Evolutionary conservation across 2,888 invertebrate species (phyloP).

Genomic region (Pantelozetes paolii): DNA sequence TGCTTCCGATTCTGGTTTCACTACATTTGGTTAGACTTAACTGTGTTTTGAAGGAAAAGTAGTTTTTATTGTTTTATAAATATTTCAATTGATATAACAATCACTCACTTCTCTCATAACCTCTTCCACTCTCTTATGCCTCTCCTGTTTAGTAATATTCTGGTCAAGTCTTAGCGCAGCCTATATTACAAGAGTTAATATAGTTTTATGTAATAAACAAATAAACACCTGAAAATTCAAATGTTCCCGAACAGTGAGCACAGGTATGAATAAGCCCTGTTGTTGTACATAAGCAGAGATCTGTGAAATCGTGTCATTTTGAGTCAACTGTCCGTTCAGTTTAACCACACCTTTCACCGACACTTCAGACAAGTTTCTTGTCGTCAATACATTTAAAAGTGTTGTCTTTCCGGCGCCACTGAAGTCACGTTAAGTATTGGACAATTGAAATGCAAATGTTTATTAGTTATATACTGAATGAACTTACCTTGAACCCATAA

Average conservation of each 20-base stretch:
- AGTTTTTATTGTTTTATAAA: no score
- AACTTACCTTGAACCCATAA: neutral
- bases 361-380: slow-evolving; percentile 16
- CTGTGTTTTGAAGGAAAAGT: no score
- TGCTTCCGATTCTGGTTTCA: slow-evolving; percentile 84
- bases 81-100: neutral
- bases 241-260: slow-evolving; percentile 52
- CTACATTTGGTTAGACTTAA: slow-evolving; percentile 81
- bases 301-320: neutral
- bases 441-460: no score
- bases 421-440: no score
- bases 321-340: slow-evolving; percentile 2
- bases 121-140: neutral
- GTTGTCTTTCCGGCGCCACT: slow-evolving; percentile 38
- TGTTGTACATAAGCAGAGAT: slow-evolving; percentile 43
- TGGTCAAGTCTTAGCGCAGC: neutral
- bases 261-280: slow-evolving; percentile 52
- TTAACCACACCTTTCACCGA: slow-evolving; percentile 10
- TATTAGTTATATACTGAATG: no score
- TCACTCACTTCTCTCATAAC: slow-evolving; percentile 1
- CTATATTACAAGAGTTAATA: no score
- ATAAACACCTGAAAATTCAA: slow-evolving; percentile 47
- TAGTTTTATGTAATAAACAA: no score
- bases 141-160: neutral
- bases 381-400: slow-evolving; percentile 34